Evolutionary conservation across 2,797 vertebrate genomes (phyloP).

Genomic region (Cetoscarus ocellatus): DNA sequence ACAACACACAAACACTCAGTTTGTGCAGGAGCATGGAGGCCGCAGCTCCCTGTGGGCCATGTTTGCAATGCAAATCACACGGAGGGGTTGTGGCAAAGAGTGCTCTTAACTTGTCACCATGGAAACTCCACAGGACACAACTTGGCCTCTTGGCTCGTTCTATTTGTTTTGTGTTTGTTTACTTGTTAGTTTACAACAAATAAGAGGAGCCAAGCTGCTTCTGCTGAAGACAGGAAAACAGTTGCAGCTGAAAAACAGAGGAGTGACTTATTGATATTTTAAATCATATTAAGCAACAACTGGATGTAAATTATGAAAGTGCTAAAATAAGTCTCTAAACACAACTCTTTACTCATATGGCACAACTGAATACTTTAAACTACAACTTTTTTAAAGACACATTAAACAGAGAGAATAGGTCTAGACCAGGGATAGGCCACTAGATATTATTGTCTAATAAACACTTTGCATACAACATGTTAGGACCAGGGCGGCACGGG

Average conservation of each 20-base stretch:
- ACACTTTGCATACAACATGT: too few relatives aligned
- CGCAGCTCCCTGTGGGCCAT: constrained; percentile 8
- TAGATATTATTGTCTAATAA: too few relatives aligned
- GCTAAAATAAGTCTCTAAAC: too few relatives aligned
- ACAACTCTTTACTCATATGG: too few relatives aligned
- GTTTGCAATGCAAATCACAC: constrained; percentile 42
- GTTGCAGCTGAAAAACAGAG: constrained; percentile 8
- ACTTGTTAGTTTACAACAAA: constrained; percentile 19
- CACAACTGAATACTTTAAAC: too few relatives aligned
- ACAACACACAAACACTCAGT: neutral
- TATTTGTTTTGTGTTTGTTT: constrained; percentile 27
- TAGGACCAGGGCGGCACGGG: too few relatives aligned
- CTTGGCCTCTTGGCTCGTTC: constrained; percentile 7
- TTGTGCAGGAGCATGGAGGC: neutral
- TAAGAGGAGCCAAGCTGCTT: constrained; percentile 10
- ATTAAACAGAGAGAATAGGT: too few relatives aligned
- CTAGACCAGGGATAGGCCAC: too few relatives aligned
- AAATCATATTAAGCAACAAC: too few relatives aligned
- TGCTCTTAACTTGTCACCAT: constrained; percentile 58
- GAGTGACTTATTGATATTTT: too few relatives aligned
- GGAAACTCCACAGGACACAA: constrained; percentile 53
- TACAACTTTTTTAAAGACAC: too few relatives aligned
- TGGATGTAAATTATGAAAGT: too few relatives aligned
- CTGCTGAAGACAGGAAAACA: neutral
- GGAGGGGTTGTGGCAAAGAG: constrained; percentile 1